A percentile compares a stretch with the other conserved stretches of the same genome.
These are phyloP conservation scores for Ormyrus nitidulus DNA, from an alignment of 2,888 invertebrate genomes.

Conservation along the genomic window DNA sequence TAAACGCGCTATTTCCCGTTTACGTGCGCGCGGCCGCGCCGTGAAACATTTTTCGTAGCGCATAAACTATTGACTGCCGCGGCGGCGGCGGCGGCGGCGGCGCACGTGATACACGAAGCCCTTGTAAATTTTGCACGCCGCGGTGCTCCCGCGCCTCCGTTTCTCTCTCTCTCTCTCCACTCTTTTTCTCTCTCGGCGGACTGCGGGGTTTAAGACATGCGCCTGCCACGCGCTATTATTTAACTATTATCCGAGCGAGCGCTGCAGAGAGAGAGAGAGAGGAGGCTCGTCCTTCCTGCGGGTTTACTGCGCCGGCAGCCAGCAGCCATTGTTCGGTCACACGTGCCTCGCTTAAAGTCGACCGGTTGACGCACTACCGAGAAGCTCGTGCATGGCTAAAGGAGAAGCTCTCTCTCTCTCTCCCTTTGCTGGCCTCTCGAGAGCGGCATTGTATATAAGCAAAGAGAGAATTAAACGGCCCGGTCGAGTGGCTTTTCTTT, in stretches of 20 bases:
- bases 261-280: not conserved
- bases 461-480: no score
- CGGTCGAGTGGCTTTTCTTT: no score
- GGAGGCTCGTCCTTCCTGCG: slow-evolving; percentile 27
- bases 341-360: slow-evolving; percentile 48
- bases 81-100: not conserved
- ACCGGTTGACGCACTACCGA: slow-evolving; percentile 16
- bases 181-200: not conserved
- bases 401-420: not conserved
- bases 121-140: slow-evolving; percentile 45
- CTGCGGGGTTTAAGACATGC: slow-evolving; percentile 36
- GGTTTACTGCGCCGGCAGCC: slow-evolving; percentile 6
- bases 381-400: not conserved
- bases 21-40: slow-evolving; percentile 9
- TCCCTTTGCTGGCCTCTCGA: not conserved
- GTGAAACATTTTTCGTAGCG: slow-evolving; percentile 43
- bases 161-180: not conserved
- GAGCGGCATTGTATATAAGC: no score
- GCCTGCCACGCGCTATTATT: slow-evolving; percentile 46
- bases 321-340: slow-evolving; percentile 46
- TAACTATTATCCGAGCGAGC: slow-evolving; percentile 47
- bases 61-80: slow-evolving; percentile 50
- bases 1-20: slow-evolving; percentile 15
- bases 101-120: slow-evolving; percentile 28
- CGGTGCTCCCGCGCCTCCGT: slow-evolving; percentile 3